Conservation (phyloP, 1,140 invertebrate species). For the Meteorus sp. region DNA sequence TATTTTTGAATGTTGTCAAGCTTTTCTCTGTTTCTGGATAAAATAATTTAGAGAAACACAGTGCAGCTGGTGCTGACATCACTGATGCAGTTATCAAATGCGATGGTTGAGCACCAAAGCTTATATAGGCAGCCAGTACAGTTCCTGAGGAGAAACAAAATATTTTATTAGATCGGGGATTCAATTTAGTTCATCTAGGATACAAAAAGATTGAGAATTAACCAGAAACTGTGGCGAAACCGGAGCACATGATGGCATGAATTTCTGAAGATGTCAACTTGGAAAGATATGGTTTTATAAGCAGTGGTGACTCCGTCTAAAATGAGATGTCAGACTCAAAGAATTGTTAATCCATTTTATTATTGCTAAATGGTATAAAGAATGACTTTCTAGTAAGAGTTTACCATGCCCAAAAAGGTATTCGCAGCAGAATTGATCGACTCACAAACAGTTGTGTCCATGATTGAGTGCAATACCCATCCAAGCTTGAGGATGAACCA, state of each 20-base stretch:
- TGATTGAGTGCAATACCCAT: slow-evolving; percentile 69
- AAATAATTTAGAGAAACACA: slow-evolving; percentile 87
- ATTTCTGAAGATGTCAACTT: slow-evolving; percentile 87
- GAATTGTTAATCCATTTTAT: neutral
- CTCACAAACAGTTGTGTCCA: slow-evolving; percentile 90
- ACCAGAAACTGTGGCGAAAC: slow-evolving; percentile 94
- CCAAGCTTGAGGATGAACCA: slow-evolving; percentile 83
- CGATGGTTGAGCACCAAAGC: slow-evolving; percentile 81
- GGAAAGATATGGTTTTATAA: slow-evolving; percentile 86
- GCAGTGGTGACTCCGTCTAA: slow-evolving; percentile 84
- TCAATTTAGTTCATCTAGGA: neutral
- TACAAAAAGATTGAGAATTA: slow-evolving; percentile 24
- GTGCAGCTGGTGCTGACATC: slow-evolving; percentile 92
- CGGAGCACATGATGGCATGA: slow-evolving; percentile 90
- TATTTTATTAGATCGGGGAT: neutral
- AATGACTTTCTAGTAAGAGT: slow-evolving; percentile 26
- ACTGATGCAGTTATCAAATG: slow-evolving; percentile 88
- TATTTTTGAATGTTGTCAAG: slow-evolving; percentile 69
- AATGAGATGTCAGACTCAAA: slow-evolving; percentile 35
- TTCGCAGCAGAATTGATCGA: slow-evolving; percentile 89
- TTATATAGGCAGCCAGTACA: slow-evolving; percentile 89
- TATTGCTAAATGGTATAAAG: no score
- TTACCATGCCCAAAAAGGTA: slow-evolving; percentile 87
- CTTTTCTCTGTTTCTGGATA: slow-evolving; percentile 86
- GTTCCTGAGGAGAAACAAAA: slow-evolving; percentile 63